Base-by-base conservation (phyloP, 2,888 invertebrate species). In the Tinea semifulvella region DNA sequence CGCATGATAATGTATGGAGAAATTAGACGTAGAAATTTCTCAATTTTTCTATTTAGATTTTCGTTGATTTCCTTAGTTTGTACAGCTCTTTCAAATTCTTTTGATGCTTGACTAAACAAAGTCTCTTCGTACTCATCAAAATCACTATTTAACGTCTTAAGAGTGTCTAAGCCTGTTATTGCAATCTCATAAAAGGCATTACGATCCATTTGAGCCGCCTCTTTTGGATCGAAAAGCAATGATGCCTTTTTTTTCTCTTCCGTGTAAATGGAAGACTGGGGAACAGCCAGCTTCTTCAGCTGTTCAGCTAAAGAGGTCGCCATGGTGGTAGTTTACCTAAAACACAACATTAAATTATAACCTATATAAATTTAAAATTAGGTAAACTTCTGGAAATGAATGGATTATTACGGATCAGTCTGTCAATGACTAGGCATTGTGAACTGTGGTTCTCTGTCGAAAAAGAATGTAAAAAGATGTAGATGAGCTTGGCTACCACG, bases 1-100 rank as follows among this genome's bases (percentile, higher is more conserved):
- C 90, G 91, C 0, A 96, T 73, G 42, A 94, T 81, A 53, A 98
- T 89, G 64, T 96, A 97, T 0, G 98, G 98, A 1, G 96, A 92
- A 3, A 97, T 55, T 26, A 88, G 82, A 2, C 90, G 68, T 0
- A 98, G 72, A 68, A 98, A 97, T 50, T 87, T 88, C 44, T 86
- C 84, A 16, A 99, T 89, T 2, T 83, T 84, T 27, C 81, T 77
- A 68, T 97, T 85, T 11, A 99, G 69, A 53, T 87, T 84, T 48
- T 86, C 74, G 63, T 98, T 98, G 0, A 88, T 84, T 48, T 90
- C 88, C 25, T 82, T 71, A 22, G 85, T 84, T 59, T 94, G 89
- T 0, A 96, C 85, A 1, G 89, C 85, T 57, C 98, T 85, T 65
- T 96, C 92, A 50, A 97, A 85, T 20, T 87, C 86, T 49, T 91